Evolutionary conservation across 2,113 vertebrate genomes (phyloP).

Genomic region (Monopterus albus): DNA sequence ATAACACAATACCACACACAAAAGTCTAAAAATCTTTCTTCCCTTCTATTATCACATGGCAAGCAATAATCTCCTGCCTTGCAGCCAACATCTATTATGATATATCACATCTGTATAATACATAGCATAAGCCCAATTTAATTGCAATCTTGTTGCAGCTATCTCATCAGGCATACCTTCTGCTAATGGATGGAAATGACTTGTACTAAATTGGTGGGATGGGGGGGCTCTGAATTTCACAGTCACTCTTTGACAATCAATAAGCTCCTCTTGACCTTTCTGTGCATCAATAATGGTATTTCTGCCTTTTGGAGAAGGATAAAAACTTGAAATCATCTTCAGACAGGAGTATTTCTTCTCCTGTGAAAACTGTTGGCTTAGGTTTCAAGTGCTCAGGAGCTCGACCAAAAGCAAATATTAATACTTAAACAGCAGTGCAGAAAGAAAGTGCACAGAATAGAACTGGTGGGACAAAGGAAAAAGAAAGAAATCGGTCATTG

Average conservation of each 20-base stretch:
- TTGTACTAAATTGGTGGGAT: slow-evolving; percentile 41
- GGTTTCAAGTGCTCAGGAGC: slow-evolving; percentile 45
- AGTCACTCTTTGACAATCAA: slow-evolving; percentile 59
- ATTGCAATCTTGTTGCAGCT: slow-evolving; percentile 23
- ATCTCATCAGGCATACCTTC: slow-evolving; percentile 15
- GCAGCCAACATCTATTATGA: slow-evolving; percentile 45
- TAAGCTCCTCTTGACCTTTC: slow-evolving; percentile 74
- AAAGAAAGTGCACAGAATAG: slow-evolving; percentile 28
- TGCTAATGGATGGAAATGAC: slow-evolving; percentile 30
- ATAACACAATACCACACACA: slow-evolving; percentile 37
- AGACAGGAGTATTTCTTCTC: slow-evolving; percentile 47
- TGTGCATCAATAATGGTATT: slow-evolving; percentile 72
- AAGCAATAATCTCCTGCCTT: slow-evolving; percentile 45
- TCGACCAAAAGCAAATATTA: slow-evolving; percentile 56
- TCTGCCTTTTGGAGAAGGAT: slow-evolving; percentile 62
- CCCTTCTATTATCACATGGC: slow-evolving; percentile 44
- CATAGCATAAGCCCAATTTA: slow-evolving; percentile 2
- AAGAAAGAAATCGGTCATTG: slow-evolving; percentile 2
- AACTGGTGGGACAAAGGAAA: slow-evolving; percentile 5
- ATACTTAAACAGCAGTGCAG: slow-evolving; percentile 34
- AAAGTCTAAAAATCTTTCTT: slow-evolving; percentile 38
- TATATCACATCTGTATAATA: slow-evolving; percentile 36
- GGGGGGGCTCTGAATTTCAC: slow-evolving; percentile 46
- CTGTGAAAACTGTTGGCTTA: slow-evolving; percentile 58
- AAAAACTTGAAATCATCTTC: slow-evolving; percentile 60